A percentile compares a stretch with the other conserved stretches of the same genome.
These are phyloP conservation scores for Coranthus polyacanthus DNA, from an alignment of 2,797 vertebrate genomes.

Conservation along the genomic window DNA sequence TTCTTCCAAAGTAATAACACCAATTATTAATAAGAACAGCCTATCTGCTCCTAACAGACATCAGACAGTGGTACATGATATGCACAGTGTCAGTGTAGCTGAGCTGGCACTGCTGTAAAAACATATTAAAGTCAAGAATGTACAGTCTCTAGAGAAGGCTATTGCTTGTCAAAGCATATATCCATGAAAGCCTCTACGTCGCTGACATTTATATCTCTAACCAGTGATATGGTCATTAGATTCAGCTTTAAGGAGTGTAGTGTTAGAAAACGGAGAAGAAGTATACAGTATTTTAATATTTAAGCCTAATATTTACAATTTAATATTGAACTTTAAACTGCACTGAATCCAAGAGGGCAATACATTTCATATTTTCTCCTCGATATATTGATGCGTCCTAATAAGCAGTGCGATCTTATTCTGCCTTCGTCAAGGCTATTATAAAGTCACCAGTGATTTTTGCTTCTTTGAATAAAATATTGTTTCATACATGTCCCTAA, in stretches of 20 bases:
- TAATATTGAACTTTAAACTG: too few relatives aligned
- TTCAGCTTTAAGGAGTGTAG: neutral
- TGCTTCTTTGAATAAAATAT: too few relatives aligned
- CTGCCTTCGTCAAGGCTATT: too few relatives aligned
- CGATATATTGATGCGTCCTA: too few relatives aligned
- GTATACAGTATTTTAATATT: neutral
- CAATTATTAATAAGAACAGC: slow-evolving; percentile 29
- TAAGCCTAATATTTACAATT: too few relatives aligned
- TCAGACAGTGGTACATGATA: slow-evolving; percentile 18
- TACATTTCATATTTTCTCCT: too few relatives aligned
- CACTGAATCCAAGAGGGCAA: too few relatives aligned
- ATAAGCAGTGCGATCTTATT: too few relatives aligned
- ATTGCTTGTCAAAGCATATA: slow-evolving; percentile 35
- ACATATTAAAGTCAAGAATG: slow-evolving; percentile 33
- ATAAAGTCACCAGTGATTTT: too few relatives aligned
- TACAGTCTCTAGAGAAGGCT: slow-evolving; percentile 1
- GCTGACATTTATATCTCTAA: slow-evolving; percentile 7
- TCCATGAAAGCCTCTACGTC: slow-evolving; percentile 11
- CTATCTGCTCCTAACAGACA: slow-evolving; percentile 3
- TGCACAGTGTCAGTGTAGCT: slow-evolving; percentile 22
- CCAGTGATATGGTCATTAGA: neutral
- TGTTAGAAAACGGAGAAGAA: neutral
- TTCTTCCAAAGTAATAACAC: slow-evolving; percentile 28
- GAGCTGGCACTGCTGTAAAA: slow-evolving; percentile 46
- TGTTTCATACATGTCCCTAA: too few relatives aligned